Evolutionary conservation across 2,797 vertebrate genomes (phyloP).

Genomic region (Sebastes baramenuke): DNA sequence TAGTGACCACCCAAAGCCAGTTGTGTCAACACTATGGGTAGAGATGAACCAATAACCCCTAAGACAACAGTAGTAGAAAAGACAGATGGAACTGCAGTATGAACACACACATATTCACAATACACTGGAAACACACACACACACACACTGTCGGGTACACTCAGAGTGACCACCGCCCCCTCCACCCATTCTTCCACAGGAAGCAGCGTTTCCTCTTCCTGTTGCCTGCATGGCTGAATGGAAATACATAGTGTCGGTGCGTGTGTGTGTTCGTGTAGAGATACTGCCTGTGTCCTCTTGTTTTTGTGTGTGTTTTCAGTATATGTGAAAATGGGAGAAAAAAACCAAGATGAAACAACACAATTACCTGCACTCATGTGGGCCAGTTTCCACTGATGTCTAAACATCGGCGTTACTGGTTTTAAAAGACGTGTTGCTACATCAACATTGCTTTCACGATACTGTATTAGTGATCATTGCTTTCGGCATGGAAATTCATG

Average conservation of each 20-base stretch:
- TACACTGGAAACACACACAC: neutral
- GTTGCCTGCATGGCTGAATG: conserved; percentile 60
- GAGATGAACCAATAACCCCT: conserved; percentile 29
- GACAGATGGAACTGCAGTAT: conserved; percentile 16
- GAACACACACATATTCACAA: conserved; percentile 22
- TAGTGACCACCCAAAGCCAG: conserved; percentile 19
- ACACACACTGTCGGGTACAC: conserved; percentile 14
- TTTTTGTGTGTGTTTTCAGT: neutral
- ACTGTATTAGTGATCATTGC: neutral
- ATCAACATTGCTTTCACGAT: neutral
- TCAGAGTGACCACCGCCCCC: conserved; percentile 39
- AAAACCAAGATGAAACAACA: conserved; percentile 18
- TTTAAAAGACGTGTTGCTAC: neutral
- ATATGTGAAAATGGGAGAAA: neutral
- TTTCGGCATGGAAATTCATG: neutral
- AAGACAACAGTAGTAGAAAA: conserved; percentile 36
- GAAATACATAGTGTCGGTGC: conserved; percentile 48
- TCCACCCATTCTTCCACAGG: conserved; percentile 78
- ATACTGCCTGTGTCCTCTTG: neutral
- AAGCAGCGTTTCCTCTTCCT: conserved; percentile 77
- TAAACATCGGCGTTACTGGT: neutral
- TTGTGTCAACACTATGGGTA: conserved; percentile 39
- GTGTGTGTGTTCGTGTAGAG: conserved; percentile 2
- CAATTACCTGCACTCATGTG: neutral
- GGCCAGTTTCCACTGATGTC: neutral